Evolutionary conservation across 2,888 invertebrate species (phyloP).

Genomic region (Fissipunctia ypsillon): DNA sequence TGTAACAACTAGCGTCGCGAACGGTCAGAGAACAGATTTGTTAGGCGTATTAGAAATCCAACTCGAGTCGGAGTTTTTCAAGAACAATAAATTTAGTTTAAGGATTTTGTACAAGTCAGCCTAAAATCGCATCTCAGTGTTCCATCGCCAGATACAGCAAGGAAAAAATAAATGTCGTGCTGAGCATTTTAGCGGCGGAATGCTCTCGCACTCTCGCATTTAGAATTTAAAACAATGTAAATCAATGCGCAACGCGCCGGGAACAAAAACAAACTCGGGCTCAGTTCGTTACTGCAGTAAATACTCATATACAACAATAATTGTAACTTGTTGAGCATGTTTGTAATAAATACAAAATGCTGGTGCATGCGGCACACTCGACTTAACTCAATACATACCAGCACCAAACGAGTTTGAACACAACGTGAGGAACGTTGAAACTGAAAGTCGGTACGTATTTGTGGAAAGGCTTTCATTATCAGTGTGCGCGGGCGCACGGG

Average conservation of each 20-base stretch:
- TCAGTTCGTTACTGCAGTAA: slow-evolving; percentile 12
- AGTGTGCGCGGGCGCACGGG: slow-evolving; percentile 36
- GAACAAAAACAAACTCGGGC: slow-evolving; percentile 28
- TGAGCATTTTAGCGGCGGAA: neutral
- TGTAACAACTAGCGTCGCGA: neutral
- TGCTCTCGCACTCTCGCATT: neutral
- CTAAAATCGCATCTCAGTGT: neutral
- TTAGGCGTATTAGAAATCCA: too few species aligned
- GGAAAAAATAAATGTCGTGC: neutral
- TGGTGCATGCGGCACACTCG: slow-evolving; percentile 28
- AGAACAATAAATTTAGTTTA: neutral
- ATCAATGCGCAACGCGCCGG: neutral
- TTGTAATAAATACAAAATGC: slow-evolving; percentile 25
- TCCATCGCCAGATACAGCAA: neutral
- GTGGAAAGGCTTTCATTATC: slow-evolving; percentile 62
- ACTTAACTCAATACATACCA: slow-evolving; percentile 43
- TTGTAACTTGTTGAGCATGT: slow-evolving; percentile 8
- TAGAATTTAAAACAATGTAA: slow-evolving; percentile 2
- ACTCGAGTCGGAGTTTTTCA: neutral
- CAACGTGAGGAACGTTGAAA: slow-evolving; percentile 52
- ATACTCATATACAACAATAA: neutral
- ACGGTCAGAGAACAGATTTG: neutral
- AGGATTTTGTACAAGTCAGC: neutral
- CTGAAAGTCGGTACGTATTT: slow-evolving; percentile 58
- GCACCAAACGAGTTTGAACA: slow-evolving; percentile 47